phyloP scores from a whole-genome alignment of 2,113 vertebrate species.

The Zosterops pallidus region DNA sequence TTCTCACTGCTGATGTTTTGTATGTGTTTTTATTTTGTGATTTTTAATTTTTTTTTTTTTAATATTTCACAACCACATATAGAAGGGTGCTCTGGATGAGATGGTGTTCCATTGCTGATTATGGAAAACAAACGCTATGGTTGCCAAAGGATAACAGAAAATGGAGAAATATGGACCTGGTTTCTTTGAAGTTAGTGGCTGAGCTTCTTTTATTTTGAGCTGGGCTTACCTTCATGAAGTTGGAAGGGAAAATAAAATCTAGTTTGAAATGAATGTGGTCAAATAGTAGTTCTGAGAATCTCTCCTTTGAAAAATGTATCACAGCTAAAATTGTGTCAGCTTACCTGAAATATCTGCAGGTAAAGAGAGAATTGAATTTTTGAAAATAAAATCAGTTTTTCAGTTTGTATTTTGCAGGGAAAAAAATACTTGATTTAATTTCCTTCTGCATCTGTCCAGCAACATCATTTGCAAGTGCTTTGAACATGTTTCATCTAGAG shows the following conservation, averaged over 20 bases:
- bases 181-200: not conserved
- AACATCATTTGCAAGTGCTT: slow-evolving; percentile 48
- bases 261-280: not conserved
- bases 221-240: not conserved
- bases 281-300: not conserved
- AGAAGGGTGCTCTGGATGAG: slow-evolving; percentile 53
- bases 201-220: not conserved
- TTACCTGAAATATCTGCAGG: not conserved
- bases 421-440: not conserved
- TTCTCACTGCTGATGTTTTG: slow-evolving; percentile 34
- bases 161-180: not conserved
- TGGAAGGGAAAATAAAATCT: not conserved
- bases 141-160: not conserved
- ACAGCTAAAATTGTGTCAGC: not conserved
- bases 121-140: not conserved
- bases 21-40: not conserved
- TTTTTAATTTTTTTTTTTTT: not conserved
- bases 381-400: not conserved
- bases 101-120: not conserved
- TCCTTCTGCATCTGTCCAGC: slow-evolving; percentile 29
- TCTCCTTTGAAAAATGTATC: not conserved
- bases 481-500: slow-evolving; percentile 36
- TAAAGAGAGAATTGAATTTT: slow-evolving; percentile 20
- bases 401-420: not conserved
- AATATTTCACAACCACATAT: not conserved